Percentiles rank a stretch among this genome's conserved stretches.
Conservation (phyloP, 2,113 vertebrate species). For the Columba livia region DNA sequence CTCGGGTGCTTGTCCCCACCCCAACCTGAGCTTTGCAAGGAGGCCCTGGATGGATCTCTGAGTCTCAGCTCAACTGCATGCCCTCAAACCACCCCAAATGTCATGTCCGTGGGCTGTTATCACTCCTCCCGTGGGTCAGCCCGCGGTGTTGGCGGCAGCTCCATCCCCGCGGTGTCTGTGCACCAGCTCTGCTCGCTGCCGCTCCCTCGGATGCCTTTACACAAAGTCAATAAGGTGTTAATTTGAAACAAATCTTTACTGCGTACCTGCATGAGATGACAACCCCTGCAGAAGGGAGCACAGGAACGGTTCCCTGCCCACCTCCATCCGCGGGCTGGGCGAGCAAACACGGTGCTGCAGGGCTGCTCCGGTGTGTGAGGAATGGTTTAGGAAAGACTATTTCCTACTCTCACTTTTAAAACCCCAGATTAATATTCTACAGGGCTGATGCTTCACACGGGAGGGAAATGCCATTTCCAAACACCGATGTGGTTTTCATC, state of each 20-base stretch:
- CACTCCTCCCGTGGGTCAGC: background rate
- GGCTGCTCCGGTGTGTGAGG: background rate
- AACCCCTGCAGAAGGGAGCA: background rate
- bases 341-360: too few relatives aligned
- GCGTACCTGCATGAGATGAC: background rate
- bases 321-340: background rate
- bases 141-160: accelerated
- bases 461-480: background rate
- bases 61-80: accelerated
- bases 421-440: background rate
- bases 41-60: accelerated
- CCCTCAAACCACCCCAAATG: background rate
- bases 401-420: background rate
- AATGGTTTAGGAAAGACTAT: background rate
- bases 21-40: background rate
- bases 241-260: background rate
- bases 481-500: background rate
- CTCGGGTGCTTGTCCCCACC: accelerated
- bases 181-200: background rate
- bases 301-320: background rate
- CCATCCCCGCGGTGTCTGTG: background rate
- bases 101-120: accelerated
- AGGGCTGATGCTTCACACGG: background rate
- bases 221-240: background rate
- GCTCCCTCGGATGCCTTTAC: background rate